A percentile compares a stretch with the other conserved stretches of the same genome.
Conservation (phyloP, 2,888 invertebrate genomes). For the Sicus ferrugineus region DNA sequence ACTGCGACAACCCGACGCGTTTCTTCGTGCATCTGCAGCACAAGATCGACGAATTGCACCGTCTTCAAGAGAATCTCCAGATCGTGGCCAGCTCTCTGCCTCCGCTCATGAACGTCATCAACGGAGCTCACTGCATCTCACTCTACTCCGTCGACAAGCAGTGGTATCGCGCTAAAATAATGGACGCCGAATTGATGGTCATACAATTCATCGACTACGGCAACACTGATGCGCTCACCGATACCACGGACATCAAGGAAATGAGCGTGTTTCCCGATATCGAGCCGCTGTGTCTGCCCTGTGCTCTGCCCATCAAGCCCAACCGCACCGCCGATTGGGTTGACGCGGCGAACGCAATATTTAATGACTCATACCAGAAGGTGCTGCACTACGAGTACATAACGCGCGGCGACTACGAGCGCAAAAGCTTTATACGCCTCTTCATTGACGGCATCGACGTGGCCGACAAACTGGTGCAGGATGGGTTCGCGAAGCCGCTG, state of each 20-base stretch:
- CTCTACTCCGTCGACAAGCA: constrained; percentile 81
- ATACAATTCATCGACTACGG: constrained; percentile 82
- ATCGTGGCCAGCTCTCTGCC: constrained; percentile 67
- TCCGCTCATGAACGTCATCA: constrained; percentile 66
- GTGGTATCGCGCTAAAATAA: constrained; percentile 92
- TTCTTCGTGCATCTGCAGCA: constrained; percentile 77
- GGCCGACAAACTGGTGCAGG: constrained; percentile 69
- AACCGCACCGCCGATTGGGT: constrained; percentile 73
- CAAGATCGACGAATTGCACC: constrained; percentile 68
- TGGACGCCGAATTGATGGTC: constrained; percentile 81
- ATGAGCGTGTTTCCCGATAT: constrained; percentile 66
- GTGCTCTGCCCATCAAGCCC: constrained; percentile 74
- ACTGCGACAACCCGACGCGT: constrained; percentile 78
- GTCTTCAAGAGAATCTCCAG: constrained; percentile 73
- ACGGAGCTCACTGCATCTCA: constrained; percentile 74
- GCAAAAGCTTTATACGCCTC: constrained; percentile 69
- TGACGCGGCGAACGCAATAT: constrained; percentile 70
- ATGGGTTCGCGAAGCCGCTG: constrained; percentile 69
- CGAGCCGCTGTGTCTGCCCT: constrained; percentile 69
- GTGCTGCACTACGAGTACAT: constrained; percentile 62
- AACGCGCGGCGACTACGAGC: constrained; percentile 50
- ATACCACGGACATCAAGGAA: constrained; percentile 70
- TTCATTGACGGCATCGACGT: constrained; percentile 70
- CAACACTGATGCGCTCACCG: constrained; percentile 78
- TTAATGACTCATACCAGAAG: constrained; percentile 64